Evolutionary conservation across 2,888 invertebrate species (phyloP), one percentile per base, ranked within the genome.

Genomic region (Xanthostigma xanthostigma): DNA sequence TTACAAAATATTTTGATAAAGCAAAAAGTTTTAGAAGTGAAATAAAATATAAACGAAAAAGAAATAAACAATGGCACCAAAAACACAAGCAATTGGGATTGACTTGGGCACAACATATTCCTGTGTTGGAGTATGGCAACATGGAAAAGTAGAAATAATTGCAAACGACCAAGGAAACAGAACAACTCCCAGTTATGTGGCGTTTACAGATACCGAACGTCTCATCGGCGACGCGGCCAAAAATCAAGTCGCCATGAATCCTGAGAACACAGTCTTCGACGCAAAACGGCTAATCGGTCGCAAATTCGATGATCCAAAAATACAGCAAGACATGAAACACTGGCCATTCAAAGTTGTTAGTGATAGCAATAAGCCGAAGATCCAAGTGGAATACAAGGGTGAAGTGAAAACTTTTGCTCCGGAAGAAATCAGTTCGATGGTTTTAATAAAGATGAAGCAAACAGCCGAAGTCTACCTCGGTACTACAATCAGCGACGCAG

Each of bases 151-250:
- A 52, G 84, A 85, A 63, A 85, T 85, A 62, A 88, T 90, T 62
- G 86, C 90, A 50, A 91, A 91, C 63, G 88, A 89, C 63, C 88
- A 89, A 67, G 90, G 89, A 53, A 90, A 90, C 66, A 71, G 89
- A 46, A 89, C 88, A 9, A 91, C 89, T 45, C 89, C 90, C 43
- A 85, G 85, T 54, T 91, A 87, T 67, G 89, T 90, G 45, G 88
- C 87, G 6, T 91, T 90, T 64, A 88, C 85, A 27, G 88, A 90
- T 56, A 81, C 78, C 4, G 89, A 90, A 65, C 73, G 89, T 44
- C 71, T 90, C 37, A 85, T 90, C 57, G 89, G 90, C 40, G 89
- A 90, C 69, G 85, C 87, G 13, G 89, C 89, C 36, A 89, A 88
- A 66, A 87, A 86, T 64, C 89, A 89, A 68, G 84, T 83, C 33